Evolutionary conservation across 2,888 invertebrate species (phyloP).

Genomic region (Drymonia ruficornis): DNA sequence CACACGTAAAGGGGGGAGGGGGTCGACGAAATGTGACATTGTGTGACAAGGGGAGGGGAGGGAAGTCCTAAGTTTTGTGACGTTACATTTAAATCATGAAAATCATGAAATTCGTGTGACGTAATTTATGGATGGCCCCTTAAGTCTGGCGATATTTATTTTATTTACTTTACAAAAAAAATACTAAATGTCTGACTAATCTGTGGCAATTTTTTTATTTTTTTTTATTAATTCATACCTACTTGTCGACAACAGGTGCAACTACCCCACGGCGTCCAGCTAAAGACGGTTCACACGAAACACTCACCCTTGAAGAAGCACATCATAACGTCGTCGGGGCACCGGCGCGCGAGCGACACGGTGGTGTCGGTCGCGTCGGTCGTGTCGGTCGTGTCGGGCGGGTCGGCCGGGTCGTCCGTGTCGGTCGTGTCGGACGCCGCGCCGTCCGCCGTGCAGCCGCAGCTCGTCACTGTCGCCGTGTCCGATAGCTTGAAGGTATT

Average conservation of each 20-base stretch:
- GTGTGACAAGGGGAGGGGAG: no score
- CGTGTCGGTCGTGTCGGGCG: constrained; percentile 32
- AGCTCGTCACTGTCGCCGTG: constrained; percentile 70
- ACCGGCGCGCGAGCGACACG: constrained; percentile 45
- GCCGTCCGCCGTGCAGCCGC: constrained; percentile 32
- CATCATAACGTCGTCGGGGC: constrained; percentile 63
- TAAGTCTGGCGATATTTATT: no score
- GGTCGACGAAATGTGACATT: no score
- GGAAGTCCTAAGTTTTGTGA: no score
- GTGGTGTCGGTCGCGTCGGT: constrained; percentile 29
- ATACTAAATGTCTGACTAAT: no score
- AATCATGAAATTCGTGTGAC: no score
- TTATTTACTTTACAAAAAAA: no score
- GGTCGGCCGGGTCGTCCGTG: constrained; percentile 15
- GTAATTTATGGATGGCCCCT: no score
- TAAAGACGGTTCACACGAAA: constrained; percentile 69
- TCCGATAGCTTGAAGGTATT: constrained; percentile 70
- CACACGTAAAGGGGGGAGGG: no score
- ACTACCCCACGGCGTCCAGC: constrained; percentile 57
- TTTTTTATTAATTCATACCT: neutral
- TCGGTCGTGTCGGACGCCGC: constrained; percentile 29
- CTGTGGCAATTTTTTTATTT: constrained; percentile 9
- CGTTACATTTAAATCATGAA: no score
- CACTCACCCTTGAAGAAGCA: constrained; percentile 76
- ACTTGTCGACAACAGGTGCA: constrained; percentile 32